Conservation (phyloP, 2,888 invertebrate genomes). For the Coronaproctus castanopsis region DNA sequence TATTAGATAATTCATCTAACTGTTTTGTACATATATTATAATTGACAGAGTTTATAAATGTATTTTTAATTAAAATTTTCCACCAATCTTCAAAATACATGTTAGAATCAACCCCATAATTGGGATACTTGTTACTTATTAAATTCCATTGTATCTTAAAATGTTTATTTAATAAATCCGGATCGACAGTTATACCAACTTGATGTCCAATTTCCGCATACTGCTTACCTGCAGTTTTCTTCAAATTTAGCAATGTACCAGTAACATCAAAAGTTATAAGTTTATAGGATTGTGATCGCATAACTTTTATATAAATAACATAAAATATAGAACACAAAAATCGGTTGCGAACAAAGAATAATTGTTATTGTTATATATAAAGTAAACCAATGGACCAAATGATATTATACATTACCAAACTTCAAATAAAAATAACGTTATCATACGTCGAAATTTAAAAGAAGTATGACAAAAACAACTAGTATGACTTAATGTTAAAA, state of each 20-base stretch:
- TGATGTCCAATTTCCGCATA: conserved; percentile 48
- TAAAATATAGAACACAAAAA: no score
- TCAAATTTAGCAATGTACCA: conserved; percentile 57
- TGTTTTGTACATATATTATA: conserved; percentile 24
- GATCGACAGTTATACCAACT: conserved; percentile 43
- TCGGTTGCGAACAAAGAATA: no score
- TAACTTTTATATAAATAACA: no score
- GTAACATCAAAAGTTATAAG: conserved; percentile 75
- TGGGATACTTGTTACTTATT: conserved; percentile 49
- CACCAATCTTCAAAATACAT: conserved; percentile 69
- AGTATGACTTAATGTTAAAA: no score
- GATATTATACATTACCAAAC: no score
- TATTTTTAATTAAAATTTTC: conserved; percentile 27
- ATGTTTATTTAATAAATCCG: conserved; percentile 39
- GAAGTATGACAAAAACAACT: no score
- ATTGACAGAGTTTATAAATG: conserved; percentile 34
- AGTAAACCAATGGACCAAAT: no score
- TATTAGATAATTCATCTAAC: conserved; percentile 23
- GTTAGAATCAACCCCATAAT: conserved; percentile 49
- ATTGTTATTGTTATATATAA: no score
- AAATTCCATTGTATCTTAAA: conserved; percentile 29
- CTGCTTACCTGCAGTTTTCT: conserved; percentile 45
- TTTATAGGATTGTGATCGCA: conserved; percentile 13
- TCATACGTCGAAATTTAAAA: no score
- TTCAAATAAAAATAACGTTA: no score